Percentiles rank a stretch among this genome's conserved stretches.
These are phyloP conservation scores for Chelonoidis abingdonii DNA, from an alignment of 2,113 vertebrate genomes.

Conservation along the genomic window DNA sequence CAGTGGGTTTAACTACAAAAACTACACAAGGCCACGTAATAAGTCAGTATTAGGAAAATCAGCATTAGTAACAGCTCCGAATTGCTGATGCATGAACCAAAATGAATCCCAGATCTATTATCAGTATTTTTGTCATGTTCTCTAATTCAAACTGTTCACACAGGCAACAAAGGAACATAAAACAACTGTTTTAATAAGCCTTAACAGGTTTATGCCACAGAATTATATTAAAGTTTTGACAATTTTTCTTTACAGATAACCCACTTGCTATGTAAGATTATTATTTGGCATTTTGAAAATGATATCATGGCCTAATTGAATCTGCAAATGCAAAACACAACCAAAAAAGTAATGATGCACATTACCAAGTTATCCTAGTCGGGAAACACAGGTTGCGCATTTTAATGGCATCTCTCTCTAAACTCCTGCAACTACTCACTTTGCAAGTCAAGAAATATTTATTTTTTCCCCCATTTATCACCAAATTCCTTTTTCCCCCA, in stretches of 20 bases:
- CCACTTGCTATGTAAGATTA: not conserved
- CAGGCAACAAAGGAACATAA: fast-evolving
- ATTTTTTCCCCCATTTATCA: not conserved
- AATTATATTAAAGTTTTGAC: not conserved
- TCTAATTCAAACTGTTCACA: not conserved
- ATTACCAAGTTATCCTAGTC: fast-evolving
- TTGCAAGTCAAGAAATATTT: not conserved
- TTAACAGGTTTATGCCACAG: not conserved
- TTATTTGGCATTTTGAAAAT: not conserved
- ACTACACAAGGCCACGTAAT: not conserved
- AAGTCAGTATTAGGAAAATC: not conserved
- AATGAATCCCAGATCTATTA: not conserved
- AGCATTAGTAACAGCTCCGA: not conserved
- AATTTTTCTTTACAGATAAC: not conserved
- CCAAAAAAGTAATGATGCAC: not conserved
- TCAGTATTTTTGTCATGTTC: not conserved
- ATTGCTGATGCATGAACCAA: fast-evolving
- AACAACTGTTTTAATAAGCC: not conserved
- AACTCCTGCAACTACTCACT: fast-evolving
- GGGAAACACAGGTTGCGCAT: not conserved
- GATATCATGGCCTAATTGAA: not conserved
- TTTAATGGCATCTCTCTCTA: not conserved
- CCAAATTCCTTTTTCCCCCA: not conserved
- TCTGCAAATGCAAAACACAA: not conserved
- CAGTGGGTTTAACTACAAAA: not conserved